These are phyloP conservation scores for Paramormyrops kingsleyae DNA, from an alignment of 2,113 vertebrate genomes.

Conservation along the genomic window DNA sequence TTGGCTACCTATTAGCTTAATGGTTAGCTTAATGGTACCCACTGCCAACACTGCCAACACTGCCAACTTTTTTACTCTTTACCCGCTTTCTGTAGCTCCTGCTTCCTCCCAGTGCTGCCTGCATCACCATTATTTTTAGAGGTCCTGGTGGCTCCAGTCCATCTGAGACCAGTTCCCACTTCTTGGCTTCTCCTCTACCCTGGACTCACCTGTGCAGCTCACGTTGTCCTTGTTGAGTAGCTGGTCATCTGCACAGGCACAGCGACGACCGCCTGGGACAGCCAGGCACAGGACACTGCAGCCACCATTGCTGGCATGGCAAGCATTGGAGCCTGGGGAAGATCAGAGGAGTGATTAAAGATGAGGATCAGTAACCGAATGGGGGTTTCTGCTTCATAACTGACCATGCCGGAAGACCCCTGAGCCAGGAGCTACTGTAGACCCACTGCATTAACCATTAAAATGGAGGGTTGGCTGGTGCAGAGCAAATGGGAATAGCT, in stretches of 20 bases:
- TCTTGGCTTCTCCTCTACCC: not conserved
- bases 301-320: conserved; percentile 82
- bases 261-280: conserved; percentile 74
- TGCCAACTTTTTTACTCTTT: not conserved
- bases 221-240: conserved; percentile 69
- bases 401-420: not conserved
- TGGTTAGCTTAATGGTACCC: too few species aligned
- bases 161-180: not conserved
- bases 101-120: not conserved
- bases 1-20: not conserved
- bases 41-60: too few species aligned
- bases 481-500: not conserved
- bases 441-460: not conserved
- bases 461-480: not conserved
- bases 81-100: not conserved
- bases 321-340: conserved; percentile 74
- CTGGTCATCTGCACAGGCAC: conserved; percentile 90
- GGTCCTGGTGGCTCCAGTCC: too few species aligned
- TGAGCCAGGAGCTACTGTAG: not conserved
- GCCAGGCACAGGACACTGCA: conserved; percentile 92
- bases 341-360: not conserved
- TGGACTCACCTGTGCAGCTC: conserved; percentile 77
- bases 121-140: not conserved
- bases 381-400: not conserved
- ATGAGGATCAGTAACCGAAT: not conserved